phyloP scores from a whole-genome alignment of 2,888 invertebrate species.

The Plebejus anna region DNA sequence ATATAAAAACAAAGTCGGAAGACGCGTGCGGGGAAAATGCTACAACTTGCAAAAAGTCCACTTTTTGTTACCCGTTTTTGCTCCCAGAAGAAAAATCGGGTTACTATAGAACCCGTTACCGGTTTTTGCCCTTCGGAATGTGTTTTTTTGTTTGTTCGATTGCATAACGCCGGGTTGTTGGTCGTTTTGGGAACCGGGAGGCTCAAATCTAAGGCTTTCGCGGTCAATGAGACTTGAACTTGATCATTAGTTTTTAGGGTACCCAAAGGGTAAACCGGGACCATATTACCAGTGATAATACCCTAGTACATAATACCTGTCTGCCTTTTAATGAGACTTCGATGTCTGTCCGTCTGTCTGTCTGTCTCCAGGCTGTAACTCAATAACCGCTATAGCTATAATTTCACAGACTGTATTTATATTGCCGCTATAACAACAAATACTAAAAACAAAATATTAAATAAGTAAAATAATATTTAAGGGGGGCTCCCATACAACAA shows the following conservation, averaged over 20 bases:
- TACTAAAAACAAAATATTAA: too few relatives aligned
- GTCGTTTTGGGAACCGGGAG: conserved; percentile 36
- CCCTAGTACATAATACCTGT: too few relatives aligned
- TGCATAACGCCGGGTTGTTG: conserved; percentile 52
- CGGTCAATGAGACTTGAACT: background rate
- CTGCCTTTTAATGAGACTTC: too few relatives aligned
- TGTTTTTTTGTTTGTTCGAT: conserved; percentile 53
- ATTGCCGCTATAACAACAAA: too few relatives aligned
- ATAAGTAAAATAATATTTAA: too few relatives aligned
- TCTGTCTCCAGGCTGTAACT: too few relatives aligned
- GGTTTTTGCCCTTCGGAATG: conserved; percentile 59
- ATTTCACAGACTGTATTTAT: too few relatives aligned
- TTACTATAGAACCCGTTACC: conserved; percentile 65
- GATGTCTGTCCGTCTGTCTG: too few relatives aligned
- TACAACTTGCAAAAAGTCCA: conserved; percentile 66
- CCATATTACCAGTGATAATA: too few relatives aligned
- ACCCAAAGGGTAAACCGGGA: too few relatives aligned
- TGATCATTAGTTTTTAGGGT: background rate
- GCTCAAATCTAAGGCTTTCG: conserved; percentile 16
- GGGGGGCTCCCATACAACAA: too few relatives aligned
- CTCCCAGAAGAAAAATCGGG: conserved; percentile 57
- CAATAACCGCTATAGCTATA: too few relatives aligned
- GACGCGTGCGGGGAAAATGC: conserved; percentile 74
- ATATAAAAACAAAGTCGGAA: conserved; percentile 60
- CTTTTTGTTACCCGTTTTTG: conserved; percentile 66